phyloP scores from a whole-genome alignment of 1,140 invertebrate species.

The Globodera rostochiensis region DNA sequence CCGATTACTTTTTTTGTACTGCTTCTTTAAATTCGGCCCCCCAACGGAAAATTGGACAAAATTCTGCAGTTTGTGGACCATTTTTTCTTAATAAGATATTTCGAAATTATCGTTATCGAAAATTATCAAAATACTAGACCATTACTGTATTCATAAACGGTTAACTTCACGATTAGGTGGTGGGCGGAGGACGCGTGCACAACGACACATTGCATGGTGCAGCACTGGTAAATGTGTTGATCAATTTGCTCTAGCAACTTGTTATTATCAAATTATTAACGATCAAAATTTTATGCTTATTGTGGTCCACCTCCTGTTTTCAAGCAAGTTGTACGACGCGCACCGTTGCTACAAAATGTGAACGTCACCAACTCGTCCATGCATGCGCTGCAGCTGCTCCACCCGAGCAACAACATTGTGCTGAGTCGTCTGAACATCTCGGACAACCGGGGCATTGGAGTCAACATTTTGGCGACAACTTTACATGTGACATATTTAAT shows the following conservation, averaged over 20 bases:
- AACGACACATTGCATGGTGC: constrained; percentile 81
- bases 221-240: constrained; percentile 74
- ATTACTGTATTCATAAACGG: no score
- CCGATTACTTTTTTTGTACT: no score
- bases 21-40: no score
- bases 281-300: no score
- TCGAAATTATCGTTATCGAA: no score
- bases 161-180: constrained; percentile 69
- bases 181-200: constrained; percentile 92
- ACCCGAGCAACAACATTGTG: constrained; percentile 62
- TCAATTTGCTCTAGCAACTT: no score
- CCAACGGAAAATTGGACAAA: no score
- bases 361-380: constrained; percentile 82
- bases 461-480: constrained; percentile 87
- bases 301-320: neutral
- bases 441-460: constrained; percentile 83
- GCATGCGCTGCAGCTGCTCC: constrained; percentile 81
- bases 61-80: no score
- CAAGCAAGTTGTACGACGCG: constrained; percentile 75
- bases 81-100: no score
- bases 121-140: no score
- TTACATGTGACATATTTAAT: constrained; percentile 73
- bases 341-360: constrained; percentile 80
- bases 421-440: constrained; percentile 72
- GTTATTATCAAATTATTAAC: no score